Evolutionary conservation across 2,113 vertebrate genomes (phyloP).

Genomic region (Semnornis frantzii): DNA sequence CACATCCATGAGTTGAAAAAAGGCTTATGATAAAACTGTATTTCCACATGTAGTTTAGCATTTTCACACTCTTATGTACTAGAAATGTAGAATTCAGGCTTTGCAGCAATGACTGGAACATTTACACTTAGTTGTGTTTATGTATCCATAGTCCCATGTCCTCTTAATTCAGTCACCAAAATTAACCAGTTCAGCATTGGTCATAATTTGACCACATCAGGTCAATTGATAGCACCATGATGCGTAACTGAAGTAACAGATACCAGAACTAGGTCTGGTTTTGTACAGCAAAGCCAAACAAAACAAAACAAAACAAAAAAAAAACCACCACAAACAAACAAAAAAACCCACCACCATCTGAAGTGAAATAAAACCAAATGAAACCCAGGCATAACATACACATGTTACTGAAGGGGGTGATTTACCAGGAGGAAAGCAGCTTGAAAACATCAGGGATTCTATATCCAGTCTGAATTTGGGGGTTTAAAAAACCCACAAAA

Average conservation of each 20-base stretch:
- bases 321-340: too few relatives aligned
- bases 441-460: background rate
- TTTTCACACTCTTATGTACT: background rate
- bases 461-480: background rate
- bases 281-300: background rate
- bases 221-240: background rate
- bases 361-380: background rate
- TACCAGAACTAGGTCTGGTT: background rate
- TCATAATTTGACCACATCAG: background rate
- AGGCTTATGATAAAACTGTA: slow-evolving; percentile 18
- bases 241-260: background rate
- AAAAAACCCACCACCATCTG: background rate
- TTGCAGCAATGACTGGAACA: background rate
- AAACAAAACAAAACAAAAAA: too few relatives aligned
- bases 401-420: background rate
- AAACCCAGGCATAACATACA: fast-evolving
- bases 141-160: background rate
- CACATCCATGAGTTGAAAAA: background rate
- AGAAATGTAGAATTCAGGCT: background rate
- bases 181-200: background rate
- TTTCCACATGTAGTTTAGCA: background rate
- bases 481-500: background rate
- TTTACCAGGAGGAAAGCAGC: background rate
- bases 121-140: background rate
- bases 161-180: background rate